Conservation (phyloP, 2,797 vertebrate genomes). For the Mus caroli region DNA sequence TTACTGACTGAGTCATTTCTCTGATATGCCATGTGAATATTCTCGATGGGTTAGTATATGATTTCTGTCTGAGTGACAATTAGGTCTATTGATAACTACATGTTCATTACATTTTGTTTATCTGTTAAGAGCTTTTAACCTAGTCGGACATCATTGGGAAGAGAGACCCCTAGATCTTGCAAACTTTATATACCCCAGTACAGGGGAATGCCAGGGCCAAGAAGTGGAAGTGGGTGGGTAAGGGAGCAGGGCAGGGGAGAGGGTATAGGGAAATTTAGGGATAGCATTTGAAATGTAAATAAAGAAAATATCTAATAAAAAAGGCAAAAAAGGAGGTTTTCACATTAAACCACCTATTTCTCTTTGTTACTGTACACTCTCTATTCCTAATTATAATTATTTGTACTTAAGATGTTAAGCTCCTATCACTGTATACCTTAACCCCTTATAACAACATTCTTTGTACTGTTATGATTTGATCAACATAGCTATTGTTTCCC, state of each 20-base stretch:
- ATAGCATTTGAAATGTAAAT: too few relatives aligned
- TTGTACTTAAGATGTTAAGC: not conserved
- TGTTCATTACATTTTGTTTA: slow-evolving; percentile 34
- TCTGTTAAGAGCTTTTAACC: not conserved
- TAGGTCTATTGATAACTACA: not conserved
- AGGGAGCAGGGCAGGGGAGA: too few relatives aligned
- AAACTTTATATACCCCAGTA: too few relatives aligned
- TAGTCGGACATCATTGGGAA: too few relatives aligned
- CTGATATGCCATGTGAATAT: not conserved
- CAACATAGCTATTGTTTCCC: not conserved
- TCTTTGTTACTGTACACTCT: slow-evolving; percentile 3
- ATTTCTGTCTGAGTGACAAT: slow-evolving; percentile 30
- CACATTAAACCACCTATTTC: not conserved
- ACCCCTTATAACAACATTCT: slow-evolving; percentile 28
- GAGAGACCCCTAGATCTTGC: too few relatives aligned
- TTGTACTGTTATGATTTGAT: not conserved
- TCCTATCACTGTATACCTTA: not conserved
- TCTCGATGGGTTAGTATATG: not conserved
- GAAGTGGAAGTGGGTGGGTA: too few relatives aligned
- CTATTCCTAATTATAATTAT: not conserved
- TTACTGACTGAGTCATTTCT: not conserved
- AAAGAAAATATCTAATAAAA: too few relatives aligned
- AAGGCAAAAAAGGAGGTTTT: not conserved
- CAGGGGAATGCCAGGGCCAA: too few relatives aligned
- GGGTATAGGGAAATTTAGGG: too few relatives aligned